A percentile compares a stretch with the other conserved stretches of the same genome.
phyloP scores from a whole-genome alignment of 2,888 invertebrate genomes.

The Hyposoter dolosus region DNA sequence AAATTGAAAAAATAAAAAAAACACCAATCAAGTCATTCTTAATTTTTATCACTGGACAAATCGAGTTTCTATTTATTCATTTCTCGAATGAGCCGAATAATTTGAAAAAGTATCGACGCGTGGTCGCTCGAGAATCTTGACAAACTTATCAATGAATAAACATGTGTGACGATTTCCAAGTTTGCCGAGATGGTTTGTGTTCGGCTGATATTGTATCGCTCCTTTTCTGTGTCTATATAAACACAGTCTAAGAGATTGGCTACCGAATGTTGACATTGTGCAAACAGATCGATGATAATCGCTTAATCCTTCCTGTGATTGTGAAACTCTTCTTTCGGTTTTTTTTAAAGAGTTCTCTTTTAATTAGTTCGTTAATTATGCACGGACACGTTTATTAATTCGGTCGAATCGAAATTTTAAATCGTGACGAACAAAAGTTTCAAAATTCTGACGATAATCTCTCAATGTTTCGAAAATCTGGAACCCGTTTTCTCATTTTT shows the following conservation, averaged over 20 bases:
- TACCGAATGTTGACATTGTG: slow-evolving; percentile 53
- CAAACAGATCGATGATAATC: slow-evolving; percentile 62
- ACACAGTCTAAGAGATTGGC: slow-evolving; percentile 50
- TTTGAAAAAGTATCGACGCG: neutral
- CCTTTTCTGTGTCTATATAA: slow-evolving; percentile 24
- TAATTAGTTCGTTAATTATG: neutral
- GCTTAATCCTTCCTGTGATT: slow-evolving; percentile 32
- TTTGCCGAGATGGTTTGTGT: slow-evolving; percentile 50
- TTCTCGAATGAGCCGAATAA: neutral
- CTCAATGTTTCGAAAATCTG: neutral
- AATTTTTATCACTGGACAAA: neutral
- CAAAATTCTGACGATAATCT: neutral
- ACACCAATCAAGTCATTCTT: neutral
- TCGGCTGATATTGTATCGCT: slow-evolving; percentile 38
- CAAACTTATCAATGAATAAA: slow-evolving; percentile 41
- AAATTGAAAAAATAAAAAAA: neutral
- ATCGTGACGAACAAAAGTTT: no score
- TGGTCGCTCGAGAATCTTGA: neutral
- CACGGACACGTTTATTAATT: neutral
- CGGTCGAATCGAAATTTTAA: neutral
- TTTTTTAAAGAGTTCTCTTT: neutral
- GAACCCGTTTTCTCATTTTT: neutral
- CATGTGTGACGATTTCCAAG: slow-evolving; percentile 39
- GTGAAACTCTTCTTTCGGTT: neutral
- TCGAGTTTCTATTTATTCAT: neutral